Conservation (phyloP, 2,888 invertebrate species). For the Monopis laevigella region DNA sequence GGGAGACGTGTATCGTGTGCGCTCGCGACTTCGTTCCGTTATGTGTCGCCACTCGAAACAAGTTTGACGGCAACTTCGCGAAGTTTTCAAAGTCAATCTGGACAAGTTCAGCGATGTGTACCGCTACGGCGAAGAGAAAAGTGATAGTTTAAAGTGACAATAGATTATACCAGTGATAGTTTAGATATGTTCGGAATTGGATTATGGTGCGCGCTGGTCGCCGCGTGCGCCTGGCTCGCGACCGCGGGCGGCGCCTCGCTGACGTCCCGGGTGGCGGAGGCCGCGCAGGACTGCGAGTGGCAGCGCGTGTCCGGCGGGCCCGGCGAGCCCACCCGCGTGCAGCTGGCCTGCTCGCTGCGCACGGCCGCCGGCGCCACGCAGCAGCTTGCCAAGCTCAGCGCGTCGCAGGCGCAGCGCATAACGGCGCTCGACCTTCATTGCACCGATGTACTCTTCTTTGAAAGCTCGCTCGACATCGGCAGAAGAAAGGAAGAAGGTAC, state of each 20-base stretch:
- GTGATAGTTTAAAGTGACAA: slow-evolving; percentile 62
- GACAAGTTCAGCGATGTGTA: slow-evolving; percentile 56
- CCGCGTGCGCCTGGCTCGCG: slow-evolving; percentile 39
- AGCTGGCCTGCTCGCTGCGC: slow-evolving; percentile 72
- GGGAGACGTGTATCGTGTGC: slow-evolving; percentile 34
- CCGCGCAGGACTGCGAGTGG: slow-evolving; percentile 80
- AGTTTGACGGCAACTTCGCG: slow-evolving; percentile 65
- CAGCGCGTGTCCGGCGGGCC: slow-evolving; percentile 62
- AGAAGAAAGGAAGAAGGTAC: slow-evolving; percentile 60
- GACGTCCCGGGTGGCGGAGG: slow-evolving; percentile 67
- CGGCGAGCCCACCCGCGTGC: slow-evolving; percentile 65
- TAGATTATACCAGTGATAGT: slow-evolving; percentile 48
- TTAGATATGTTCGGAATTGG: slow-evolving; percentile 56
- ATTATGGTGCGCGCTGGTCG: slow-evolving; percentile 51
- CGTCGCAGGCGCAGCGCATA: slow-evolving; percentile 75
- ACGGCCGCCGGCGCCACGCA: slow-evolving; percentile 73
- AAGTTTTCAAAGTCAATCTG: slow-evolving; percentile 54
- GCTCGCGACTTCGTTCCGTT: slow-evolving; percentile 40
- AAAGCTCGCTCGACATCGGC: slow-evolving; percentile 72
- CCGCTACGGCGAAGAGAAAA: slow-evolving; percentile 43
- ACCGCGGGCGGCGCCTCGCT: slow-evolving; percentile 50
- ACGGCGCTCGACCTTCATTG: slow-evolving; percentile 75
- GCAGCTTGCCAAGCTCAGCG: slow-evolving; percentile 69
- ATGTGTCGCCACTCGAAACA: slow-evolving; percentile 62
- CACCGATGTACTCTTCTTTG: slow-evolving; percentile 77